phyloP scores from a whole-genome alignment of 2,113 vertebrate genomes.

The Pleuronectes platessa region DNA sequence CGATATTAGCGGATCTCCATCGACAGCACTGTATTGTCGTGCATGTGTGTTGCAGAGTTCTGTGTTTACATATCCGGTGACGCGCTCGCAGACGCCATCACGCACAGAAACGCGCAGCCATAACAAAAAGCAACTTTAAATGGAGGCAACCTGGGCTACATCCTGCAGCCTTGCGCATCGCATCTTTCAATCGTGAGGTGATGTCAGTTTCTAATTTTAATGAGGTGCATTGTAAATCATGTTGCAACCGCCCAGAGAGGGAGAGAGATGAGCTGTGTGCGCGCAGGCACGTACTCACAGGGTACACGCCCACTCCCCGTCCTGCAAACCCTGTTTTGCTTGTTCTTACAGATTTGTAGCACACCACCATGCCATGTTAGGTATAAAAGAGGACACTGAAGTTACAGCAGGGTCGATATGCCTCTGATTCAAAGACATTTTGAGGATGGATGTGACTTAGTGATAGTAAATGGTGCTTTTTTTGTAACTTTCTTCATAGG shows the following conservation, averaged over 20 bases:
- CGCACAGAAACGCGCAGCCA: slow-evolving; percentile 29
- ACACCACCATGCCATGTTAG: not conserved
- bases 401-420: not conserved
- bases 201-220: slow-evolving; percentile 3
- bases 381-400: not conserved
- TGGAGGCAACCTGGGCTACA: slow-evolving; percentile 42
- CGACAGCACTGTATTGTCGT: not conserved
- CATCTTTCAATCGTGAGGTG: slow-evolving; percentile 46
- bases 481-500: slow-evolving; percentile 44
- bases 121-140: slow-evolving; percentile 27
- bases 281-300: slow-evolving; percentile 45
- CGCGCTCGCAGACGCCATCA: not conserved
- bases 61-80: slow-evolving; percentile 5
- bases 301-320: slow-evolving; percentile 55
- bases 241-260: not conserved
- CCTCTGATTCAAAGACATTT: not conserved
- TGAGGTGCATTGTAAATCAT: not conserved
- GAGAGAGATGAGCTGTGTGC: not conserved
- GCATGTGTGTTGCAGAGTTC: too few relatives aligned
- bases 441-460: not conserved
- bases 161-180: slow-evolving; percentile 21
- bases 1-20: slow-evolving; percentile 40
- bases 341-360: not conserved
- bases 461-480: not conserved
- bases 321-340: not conserved